A percentile compares a stretch with the other conserved stretches of the same genome.
Conservation (phyloP, 2,113 vertebrate species). For the Sminthopsis crassicaudata region DNA sequence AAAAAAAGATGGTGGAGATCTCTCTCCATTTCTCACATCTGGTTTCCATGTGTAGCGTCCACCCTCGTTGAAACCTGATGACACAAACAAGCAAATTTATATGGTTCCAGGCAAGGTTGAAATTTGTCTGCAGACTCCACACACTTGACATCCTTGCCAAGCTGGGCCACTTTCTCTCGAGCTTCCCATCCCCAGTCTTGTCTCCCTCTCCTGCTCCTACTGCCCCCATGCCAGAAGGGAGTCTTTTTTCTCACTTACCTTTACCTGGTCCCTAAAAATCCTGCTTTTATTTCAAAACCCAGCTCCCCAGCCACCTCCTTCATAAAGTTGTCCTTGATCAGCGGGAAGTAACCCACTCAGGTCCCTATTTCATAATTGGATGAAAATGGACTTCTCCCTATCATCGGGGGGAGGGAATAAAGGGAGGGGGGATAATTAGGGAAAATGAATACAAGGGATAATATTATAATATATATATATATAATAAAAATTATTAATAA, state of each 20-base stretch:
- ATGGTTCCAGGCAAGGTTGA: background rate
- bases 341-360: background rate
- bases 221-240: background rate
- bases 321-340: background rate
- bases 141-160: background rate
- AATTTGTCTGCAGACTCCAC: background rate
- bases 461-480: no score
- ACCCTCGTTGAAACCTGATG: conserved; percentile 5
- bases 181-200: background rate
- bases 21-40: conserved; percentile 46
- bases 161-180: background rate
- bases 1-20: background rate
- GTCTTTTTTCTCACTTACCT: background rate
- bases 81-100: conserved; percentile 1
- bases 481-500: no score
- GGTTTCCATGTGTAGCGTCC: conserved; percentile 55
- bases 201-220: background rate
- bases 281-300: no score
- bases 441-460: no score
- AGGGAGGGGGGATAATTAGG: no score
- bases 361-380: background rate
- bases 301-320: background rate
- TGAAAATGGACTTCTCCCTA: background rate
- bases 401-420: no score
- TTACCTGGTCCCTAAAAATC: background rate